phyloP scores from a whole-genome alignment of 2,888 invertebrate genomes.

The Lepidonotus clava region DNA sequence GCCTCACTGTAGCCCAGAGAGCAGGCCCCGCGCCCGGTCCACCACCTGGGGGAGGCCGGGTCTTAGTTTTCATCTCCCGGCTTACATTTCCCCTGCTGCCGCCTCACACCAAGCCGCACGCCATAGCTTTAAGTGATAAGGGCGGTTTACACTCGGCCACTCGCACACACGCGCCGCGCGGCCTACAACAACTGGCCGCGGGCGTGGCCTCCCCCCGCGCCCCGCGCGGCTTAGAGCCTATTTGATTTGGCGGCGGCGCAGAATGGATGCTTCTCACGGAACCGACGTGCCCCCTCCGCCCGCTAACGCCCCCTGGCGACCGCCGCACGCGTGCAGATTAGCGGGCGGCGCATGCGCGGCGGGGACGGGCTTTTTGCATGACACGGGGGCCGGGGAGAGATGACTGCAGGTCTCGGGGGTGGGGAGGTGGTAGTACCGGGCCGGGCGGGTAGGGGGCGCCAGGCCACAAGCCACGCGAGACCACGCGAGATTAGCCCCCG shows the following conservation, averaged over 20 bases:
- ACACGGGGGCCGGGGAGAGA: slow-evolving; percentile 24
- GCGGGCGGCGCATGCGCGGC: neutral
- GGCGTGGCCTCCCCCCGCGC: neutral
- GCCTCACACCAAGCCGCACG: neutral
- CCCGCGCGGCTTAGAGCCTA: slow-evolving; percentile 21
- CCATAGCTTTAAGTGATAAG: slow-evolving; percentile 39
- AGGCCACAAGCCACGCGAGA: slow-evolving; percentile 48
- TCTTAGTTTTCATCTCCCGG: slow-evolving; percentile 15
- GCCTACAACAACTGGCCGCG: neutral
- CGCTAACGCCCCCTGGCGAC: slow-evolving; percentile 13
- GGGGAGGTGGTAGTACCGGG: neutral
- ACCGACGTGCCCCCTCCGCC: slow-evolving; percentile 33
- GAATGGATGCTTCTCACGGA: slow-evolving; percentile 44
- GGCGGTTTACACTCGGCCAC: slow-evolving; percentile 28
- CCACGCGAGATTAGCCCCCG: slow-evolving; percentile 43
- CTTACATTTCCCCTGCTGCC: slow-evolving; percentile 46
- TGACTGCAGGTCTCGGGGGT: slow-evolving; percentile 6
- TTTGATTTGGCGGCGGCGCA: slow-evolving; percentile 39
- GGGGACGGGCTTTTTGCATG: slow-evolving; percentile 40
- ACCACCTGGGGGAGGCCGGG: neutral
- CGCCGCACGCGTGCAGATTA: slow-evolving; percentile 14
- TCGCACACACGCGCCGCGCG: neutral
- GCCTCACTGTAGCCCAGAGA: slow-evolving; percentile 10
- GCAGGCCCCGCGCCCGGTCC: neutral
- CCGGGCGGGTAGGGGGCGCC: neutral